Evolutionary conservation across 2,113 vertebrate genomes (phyloP).

Genomic region (Trachemys scripta): DNA sequence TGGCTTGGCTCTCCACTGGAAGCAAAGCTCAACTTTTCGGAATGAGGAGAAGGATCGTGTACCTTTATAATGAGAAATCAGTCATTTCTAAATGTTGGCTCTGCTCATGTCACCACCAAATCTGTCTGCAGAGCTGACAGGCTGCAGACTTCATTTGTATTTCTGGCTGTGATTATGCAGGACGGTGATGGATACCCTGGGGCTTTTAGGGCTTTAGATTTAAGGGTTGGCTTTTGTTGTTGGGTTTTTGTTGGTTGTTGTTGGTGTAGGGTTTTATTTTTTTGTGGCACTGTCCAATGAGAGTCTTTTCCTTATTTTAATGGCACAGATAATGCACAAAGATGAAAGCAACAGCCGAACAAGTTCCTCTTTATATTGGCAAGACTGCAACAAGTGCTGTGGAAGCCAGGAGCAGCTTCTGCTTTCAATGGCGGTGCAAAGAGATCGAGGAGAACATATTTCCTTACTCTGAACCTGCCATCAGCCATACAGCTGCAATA

Average conservation of each 20-base stretch:
- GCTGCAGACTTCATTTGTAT: conserved; percentile 62
- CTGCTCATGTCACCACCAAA: conserved; percentile 68
- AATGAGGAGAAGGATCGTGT: conserved; percentile 71
- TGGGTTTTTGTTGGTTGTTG: conserved; percentile 45
- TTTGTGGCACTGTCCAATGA: conserved; percentile 57
- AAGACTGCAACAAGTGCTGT: neutral
- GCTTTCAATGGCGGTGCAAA: conserved; percentile 27
- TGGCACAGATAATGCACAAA: conserved; percentile 49
- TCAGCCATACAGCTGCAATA: neutral
- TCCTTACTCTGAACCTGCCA: conserved; percentile 22
- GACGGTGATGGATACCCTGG: conserved; percentile 76
- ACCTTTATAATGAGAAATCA: conserved; percentile 78
- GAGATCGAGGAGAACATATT: conserved; percentile 53
- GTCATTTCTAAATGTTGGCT: conserved; percentile 71
- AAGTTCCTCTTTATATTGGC: conserved; percentile 64
- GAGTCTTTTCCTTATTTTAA: conserved; percentile 55
- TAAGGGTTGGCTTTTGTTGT: conserved; percentile 66
- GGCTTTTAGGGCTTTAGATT: conserved; percentile 53
- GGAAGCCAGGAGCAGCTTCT: conserved; percentile 33
- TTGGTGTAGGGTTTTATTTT: conserved; percentile 31
- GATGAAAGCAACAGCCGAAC: conserved; percentile 63
- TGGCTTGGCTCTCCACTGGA: conserved; percentile 69
- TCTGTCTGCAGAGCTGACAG: conserved; percentile 44
- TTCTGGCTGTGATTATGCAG: conserved; percentile 66
- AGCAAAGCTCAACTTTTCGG: conserved; percentile 67